A percentile compares a stretch with the other conserved stretches of the same genome.
phyloP scores from a whole-genome alignment of 2,113 vertebrate genomes.

The Leucopsar rothschildi region DNA sequence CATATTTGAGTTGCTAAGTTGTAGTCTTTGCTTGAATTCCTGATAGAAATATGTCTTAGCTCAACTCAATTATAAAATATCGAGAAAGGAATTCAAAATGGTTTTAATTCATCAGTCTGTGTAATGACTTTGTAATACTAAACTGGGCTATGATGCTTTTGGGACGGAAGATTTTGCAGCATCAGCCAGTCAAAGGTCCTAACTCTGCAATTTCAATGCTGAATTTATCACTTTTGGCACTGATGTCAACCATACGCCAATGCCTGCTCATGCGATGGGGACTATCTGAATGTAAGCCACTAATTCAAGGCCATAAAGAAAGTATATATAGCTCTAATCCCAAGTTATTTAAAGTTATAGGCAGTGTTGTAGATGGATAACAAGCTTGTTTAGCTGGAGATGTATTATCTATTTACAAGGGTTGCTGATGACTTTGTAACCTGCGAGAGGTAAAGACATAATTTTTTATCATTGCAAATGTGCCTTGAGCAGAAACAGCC shows the following conservation, averaged over 20 bases:
- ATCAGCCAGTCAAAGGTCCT: slow-evolving; percentile 41
- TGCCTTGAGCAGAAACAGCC: not conserved
- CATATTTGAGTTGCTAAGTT: not conserved
- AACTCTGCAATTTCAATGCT: slow-evolving; percentile 15
- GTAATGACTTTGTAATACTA: slow-evolving; percentile 36
- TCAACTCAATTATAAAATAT: slow-evolving; percentile 3
- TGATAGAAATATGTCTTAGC: not conserved
- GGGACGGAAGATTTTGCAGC: slow-evolving; percentile 33
- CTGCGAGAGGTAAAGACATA: not conserved
- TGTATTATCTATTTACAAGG: slow-evolving; percentile 9
- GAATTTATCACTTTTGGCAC: slow-evolving; percentile 54
- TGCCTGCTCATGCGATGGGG: not conserved
- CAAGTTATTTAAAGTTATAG: slow-evolving; percentile 24
- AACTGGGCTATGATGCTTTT: slow-evolving; percentile 17
- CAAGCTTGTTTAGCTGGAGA: not conserved
- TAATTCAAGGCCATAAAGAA: slow-evolving; percentile 42
- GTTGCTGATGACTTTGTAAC: not conserved
- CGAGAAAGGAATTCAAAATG: not conserved
- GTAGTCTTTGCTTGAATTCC: not conserved
- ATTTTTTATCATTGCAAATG: not conserved
- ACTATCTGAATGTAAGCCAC: not conserved
- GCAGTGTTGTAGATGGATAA: not conserved
- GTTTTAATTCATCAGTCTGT: slow-evolving; percentile 41
- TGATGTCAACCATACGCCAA: slow-evolving; percentile 30
- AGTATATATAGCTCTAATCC: slow-evolving; percentile 12